A percentile compares a stretch with the other conserved stretches of the same genome.
phyloP scores from a whole-genome alignment of 2,113 vertebrate genomes.

The Spizaetus ornatus region DNA sequence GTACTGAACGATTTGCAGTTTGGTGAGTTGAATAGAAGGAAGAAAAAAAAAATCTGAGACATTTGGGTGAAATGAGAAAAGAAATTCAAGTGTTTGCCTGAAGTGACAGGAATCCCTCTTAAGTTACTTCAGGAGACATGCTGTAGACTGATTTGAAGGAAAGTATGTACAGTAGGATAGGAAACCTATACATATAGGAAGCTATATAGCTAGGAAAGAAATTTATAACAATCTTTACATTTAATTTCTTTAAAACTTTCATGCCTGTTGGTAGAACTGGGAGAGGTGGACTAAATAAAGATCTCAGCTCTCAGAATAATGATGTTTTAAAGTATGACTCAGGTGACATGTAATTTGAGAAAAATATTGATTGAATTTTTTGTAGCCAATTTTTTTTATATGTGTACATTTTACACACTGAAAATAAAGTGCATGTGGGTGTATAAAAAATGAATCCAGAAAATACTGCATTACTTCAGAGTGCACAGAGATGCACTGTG shows the following conservation, averaged over 20 bases:
- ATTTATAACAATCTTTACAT: not conserved
- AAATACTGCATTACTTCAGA: not conserved
- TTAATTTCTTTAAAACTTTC: not conserved
- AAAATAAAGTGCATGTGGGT: not conserved
- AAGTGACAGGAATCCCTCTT: not conserved
- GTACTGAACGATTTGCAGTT: not conserved
- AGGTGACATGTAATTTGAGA: not conserved
- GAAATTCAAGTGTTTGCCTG: not conserved
- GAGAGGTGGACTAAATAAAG: not conserved
- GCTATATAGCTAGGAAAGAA: not conserved
- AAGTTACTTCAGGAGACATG: not conserved
- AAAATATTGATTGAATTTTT: not conserved
- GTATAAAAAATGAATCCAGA: not conserved
- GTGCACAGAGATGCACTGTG: not conserved
- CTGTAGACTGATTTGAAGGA: not conserved
- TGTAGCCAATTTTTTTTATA: not conserved
- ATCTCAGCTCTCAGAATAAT: not conserved
- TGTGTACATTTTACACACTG: not conserved
- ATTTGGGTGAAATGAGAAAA: not conserved
- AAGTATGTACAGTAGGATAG: not conserved
- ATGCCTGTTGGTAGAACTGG: not conserved
- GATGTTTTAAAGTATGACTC: not conserved
- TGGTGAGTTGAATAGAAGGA: not conserved
- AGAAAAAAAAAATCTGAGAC: not conserved
- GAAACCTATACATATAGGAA: not conserved